A percentile compares a stretch with the other conserved stretches of the same genome.
These are phyloP conservation scores for Hylomyscus alleni DNA, from an alignment of 2,797 vertebrate genomes.

Conservation along the genomic window DNA sequence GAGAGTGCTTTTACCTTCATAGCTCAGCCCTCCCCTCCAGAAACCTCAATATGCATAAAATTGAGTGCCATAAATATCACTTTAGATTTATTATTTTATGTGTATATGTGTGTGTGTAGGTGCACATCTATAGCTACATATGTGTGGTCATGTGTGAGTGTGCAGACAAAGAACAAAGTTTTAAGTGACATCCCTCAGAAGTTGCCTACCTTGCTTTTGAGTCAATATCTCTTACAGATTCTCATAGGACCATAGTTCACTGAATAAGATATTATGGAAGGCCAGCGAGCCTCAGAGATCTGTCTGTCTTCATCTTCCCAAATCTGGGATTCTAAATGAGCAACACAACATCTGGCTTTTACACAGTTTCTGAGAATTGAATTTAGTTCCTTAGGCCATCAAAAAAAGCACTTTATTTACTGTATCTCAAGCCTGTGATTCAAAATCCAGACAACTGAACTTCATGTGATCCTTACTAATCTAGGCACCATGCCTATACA, in stretches of 20 bases:
- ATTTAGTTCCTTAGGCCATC: background rate
- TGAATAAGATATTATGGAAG: background rate
- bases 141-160: background rate
- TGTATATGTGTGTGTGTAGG: background rate
- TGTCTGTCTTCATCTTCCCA: background rate
- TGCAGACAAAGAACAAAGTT: background rate
- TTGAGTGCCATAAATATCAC: background rate
- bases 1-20: background rate
- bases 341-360: background rate
- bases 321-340: too few species aligned
- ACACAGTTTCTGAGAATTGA: background rate
- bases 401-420: background rate
- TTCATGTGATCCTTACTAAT: background rate
- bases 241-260: background rate
- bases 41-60: background rate
- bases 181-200: background rate
- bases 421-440: background rate
- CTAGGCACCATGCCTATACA: background rate
- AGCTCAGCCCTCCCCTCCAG: background rate
- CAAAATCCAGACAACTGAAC: background rate
- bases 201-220: background rate
- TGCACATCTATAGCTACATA: background rate
- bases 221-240: background rate
- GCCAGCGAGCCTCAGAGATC: background rate
- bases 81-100: background rate